phyloP scores from a whole-genome alignment of 1,140 invertebrate species.

The Panulirus ornatus region DNA sequence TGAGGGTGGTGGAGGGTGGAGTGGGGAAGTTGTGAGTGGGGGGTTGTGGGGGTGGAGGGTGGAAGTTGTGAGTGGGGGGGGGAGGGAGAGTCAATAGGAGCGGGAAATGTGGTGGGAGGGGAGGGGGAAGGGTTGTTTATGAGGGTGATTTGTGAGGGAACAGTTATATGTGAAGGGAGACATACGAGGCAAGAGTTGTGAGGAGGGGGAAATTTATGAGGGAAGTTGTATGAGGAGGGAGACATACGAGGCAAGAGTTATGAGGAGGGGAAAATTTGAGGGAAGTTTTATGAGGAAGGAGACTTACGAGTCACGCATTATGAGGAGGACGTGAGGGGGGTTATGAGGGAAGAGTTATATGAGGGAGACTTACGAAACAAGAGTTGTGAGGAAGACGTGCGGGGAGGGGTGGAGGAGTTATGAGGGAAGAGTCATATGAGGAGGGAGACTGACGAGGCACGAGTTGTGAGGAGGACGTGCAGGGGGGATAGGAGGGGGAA shows the following conservation, averaged over 20 bases:
- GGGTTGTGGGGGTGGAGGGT: not conserved
- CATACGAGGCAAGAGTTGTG: not conserved
- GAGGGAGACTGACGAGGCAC: not conserved
- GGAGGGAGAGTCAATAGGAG: not conserved
- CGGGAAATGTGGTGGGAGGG: not conserved
- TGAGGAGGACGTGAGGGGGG: not conserved
- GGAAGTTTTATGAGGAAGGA: conserved; percentile 19
- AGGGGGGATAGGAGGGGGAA: not conserved
- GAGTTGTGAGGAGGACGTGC: not conserved
- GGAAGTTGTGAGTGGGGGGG: not conserved
- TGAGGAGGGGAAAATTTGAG: not conserved
- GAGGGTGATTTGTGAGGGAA: not conserved
- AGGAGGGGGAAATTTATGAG: not conserved
- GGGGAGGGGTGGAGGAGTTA: not conserved
- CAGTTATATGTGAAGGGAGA: too few species aligned
- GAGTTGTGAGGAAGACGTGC: not conserved
- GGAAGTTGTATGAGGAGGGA: not conserved
- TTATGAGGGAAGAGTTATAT: conserved; percentile 1
- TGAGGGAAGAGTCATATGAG: not conserved
- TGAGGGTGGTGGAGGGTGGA: not conserved
- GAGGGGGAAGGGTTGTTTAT: not conserved
- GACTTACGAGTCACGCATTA: too few species aligned
- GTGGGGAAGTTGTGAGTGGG: not conserved
- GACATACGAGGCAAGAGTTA: not conserved
- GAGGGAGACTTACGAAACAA: too few species aligned